These are phyloP conservation scores for Oxytorus armatus DNA, from an alignment of 2,888 invertebrate species.

Conservation along the genomic window DNA sequence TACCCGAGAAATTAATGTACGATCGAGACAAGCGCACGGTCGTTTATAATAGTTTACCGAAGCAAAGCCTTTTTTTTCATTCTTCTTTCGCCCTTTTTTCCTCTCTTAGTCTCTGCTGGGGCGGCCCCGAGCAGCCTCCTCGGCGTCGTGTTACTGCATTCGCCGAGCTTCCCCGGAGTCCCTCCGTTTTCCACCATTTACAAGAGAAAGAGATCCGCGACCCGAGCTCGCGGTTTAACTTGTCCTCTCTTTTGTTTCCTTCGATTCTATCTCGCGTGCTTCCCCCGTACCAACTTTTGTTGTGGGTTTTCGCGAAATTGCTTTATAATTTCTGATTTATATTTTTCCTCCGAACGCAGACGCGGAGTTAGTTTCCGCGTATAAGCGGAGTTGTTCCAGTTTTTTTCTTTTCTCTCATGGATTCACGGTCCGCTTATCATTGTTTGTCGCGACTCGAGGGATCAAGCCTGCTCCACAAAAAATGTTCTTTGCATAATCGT, in stretches of 20 bases:
- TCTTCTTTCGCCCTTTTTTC: conserved; percentile 17
- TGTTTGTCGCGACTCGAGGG: too few species aligned
- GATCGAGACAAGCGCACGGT: conserved; percentile 75
- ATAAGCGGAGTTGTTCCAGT: too few species aligned
- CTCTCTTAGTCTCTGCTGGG: conserved; percentile 8
- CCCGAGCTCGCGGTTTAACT: conserved; percentile 24
- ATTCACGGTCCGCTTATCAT: too few species aligned
- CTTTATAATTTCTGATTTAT: conserved; percentile 81
- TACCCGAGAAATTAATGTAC: conserved; percentile 72
- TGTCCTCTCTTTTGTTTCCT: not conserved
- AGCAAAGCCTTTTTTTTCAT: conserved; percentile 60
- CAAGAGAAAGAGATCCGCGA: conserved; percentile 21
- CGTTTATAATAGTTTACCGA: conserved; percentile 76
- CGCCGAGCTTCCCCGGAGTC: conserved; percentile 24
- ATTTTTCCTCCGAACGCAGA: conserved; percentile 55
- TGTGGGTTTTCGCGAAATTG: conserved; percentile 76
- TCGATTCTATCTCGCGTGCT: not conserved
- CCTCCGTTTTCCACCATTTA: conserved; percentile 18
- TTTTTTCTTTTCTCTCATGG: too few species aligned
- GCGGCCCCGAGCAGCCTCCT: conserved; percentile 43
- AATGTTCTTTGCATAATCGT: too few species aligned
- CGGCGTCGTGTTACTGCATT: conserved; percentile 61
- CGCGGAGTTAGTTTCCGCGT: not conserved
- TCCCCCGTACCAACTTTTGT: conserved; percentile 69
- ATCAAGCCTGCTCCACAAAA: too few species aligned